Conservation (phyloP, 2,113 vertebrate genomes). For the Vireo altiloquus region DNA sequence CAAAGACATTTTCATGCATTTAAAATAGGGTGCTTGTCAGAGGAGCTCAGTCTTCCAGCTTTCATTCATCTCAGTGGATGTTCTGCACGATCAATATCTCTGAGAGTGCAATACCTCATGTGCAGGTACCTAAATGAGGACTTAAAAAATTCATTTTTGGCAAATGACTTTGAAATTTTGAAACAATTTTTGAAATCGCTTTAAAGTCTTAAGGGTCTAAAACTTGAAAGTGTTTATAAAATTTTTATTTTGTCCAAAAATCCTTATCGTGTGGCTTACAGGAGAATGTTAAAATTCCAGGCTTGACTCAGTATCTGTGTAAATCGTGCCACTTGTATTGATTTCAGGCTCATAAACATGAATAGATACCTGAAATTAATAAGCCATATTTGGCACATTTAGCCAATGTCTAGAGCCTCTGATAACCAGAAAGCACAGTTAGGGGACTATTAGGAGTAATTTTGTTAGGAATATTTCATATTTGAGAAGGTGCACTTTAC, state of each 20-base stretch:
- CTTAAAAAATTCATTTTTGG: conserved; percentile 28
- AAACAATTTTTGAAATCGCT: background rate
- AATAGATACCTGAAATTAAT: conserved; percentile 29
- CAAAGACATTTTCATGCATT: background rate
- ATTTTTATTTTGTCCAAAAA: conserved; percentile 22
- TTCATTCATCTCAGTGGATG: background rate
- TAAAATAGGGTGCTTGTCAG: background rate
- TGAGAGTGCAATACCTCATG: background rate
- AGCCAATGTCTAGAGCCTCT: background rate
- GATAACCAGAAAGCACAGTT: background rate
- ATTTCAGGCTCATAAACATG: conserved; percentile 35
- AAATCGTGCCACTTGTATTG: background rate
- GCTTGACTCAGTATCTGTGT: background rate
- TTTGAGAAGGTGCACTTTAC: conserved; percentile 2
- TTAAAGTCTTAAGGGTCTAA: background rate
- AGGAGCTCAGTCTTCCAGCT: background rate
- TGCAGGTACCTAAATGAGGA: background rate
- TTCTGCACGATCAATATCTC: background rate
- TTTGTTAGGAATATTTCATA: background rate
- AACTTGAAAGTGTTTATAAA: background rate
- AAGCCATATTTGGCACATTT: background rate
- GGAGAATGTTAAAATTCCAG: background rate
- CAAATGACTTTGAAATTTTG: conserved; percentile 25
- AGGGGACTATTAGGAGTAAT: background rate
- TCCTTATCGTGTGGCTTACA: background rate